Base-by-base conservation (phyloP, 2,888 invertebrate genomes). In the Drosophila prostipennis region DNA sequence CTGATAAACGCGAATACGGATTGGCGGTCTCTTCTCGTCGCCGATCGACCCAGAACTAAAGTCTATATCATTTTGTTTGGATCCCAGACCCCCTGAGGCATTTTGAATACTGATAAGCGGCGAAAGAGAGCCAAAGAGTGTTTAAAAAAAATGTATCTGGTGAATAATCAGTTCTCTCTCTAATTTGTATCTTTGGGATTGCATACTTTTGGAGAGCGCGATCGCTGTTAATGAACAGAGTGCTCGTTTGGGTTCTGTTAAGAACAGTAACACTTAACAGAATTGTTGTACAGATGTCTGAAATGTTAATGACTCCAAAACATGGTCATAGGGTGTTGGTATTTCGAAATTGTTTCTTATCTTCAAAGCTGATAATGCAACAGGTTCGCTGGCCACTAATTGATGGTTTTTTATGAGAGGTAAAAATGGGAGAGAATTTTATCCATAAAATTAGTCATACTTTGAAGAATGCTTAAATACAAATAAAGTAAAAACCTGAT, bases 11-110 rank as follows among this genome's bases (percentile, higher is more conserved):
- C 39, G 23, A 10, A 60, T 3, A 14, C 37, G 45, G 29, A 39
- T 13, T 11, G n/a, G 29, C 49, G 43, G 49, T 37, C 70, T 45
- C 16, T 34, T 36, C 26, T 10, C 39, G 69, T 19, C 64, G 65
- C 56, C 79, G 65, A 45, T 72, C 56, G 68, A 58, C 49, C 29
- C 57, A 73, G 40, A 75, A 87, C 79, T 84, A 13, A 81, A 73
- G 26, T 6, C 49, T 36, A 59, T 39, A 65, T 34, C 14, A 40
- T 45, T 36, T 56, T 53, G 49, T 74, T 69, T 61, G 56, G 37
- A 61, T 51, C 45, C 45, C 14, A 37, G 71, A 77, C 79, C 77
- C 77, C 79, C 77, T 54, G 13, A 45, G 37, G 70, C 26, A 29
- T 58, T 45, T 39, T 36, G 40, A 40, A 14, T 48, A 26, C 58